A percentile compares a stretch with the other conserved stretches of the same genome.
Conservation (phyloP, 2,113 vertebrate species). For the Leptocoma aspasia region DNA sequence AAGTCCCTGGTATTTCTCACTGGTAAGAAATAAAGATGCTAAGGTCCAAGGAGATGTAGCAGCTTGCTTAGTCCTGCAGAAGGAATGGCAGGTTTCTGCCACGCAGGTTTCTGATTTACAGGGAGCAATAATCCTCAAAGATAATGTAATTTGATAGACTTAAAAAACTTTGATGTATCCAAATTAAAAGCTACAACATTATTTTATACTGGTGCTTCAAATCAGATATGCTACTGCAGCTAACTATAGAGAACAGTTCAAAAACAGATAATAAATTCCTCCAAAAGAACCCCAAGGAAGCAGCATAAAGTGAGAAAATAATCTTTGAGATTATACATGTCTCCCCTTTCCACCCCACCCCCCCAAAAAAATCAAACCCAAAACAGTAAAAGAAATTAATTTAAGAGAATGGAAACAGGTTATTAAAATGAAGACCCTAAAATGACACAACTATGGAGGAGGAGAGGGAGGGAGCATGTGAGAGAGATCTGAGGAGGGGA, state of each 20-base stretch:
- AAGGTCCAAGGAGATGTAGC: neutral
- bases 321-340: neutral
- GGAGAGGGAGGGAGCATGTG: neutral
- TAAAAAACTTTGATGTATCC: neutral
- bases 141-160: neutral
- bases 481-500: neutral
- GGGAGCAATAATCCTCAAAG: neutral
- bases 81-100: neutral
- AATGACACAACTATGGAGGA: neutral
- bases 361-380: neutral
- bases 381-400: neutral
- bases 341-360: fast-evolving
- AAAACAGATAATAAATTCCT: neutral
- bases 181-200: neutral
- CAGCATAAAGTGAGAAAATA: neutral
- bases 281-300: neutral
- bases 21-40: neutral
- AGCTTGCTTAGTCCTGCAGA: neutral
- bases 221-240: neutral
- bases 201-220: neutral
- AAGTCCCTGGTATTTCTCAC: neutral
- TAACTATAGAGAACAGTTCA: neutral
- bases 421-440: neutral
- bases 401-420: neutral
- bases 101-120: neutral